Base-by-base conservation (phyloP, 2,888 invertebrate species). In the Pristionchus japonicus region DNA sequence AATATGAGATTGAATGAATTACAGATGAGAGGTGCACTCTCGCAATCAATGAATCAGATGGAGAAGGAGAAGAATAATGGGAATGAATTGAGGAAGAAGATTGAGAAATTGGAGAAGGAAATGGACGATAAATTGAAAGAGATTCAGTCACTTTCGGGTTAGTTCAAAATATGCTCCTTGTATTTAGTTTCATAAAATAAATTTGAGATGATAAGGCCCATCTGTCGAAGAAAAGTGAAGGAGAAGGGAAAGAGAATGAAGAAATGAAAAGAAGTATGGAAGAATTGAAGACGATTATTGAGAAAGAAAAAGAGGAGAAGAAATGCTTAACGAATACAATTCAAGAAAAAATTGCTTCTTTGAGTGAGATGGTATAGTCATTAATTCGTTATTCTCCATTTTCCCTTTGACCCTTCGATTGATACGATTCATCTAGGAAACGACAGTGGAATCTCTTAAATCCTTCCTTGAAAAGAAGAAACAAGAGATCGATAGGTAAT, bases 31-130 rank as follows among this genome's bases (percentile, higher is more conserved):
- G 17, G 4, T 9, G 74, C 74, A 43, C 40, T 40, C 40, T 37
- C 23, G 23, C 40, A 74, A n/a, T 40, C 40, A 11, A 34, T 3
- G 23, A 61, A 61, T 43, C 61, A 61, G 61, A 3, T 61, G 23
- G 37, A 37, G 40, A 84, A 61, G n/a, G 61, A 43, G n/a, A 57
- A 84, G n/a, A 37, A 2, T 37, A 61, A 84, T 27, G 43, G 9
- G 27, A 37, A 84, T 20, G 37, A 84, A 40, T 37, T 23, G 61
- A 57, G 61, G 37, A 84, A 20, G 40, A 23, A 61, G 20, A 57
- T 61, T 20, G 84, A 84, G n/a, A 47, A 61, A 34, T 40, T 84
- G 17, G 49, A 82, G 52, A 49, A 27, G 15, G 82, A 82, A 40
- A 52, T 31, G 27, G 49, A 40, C 9, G 40, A 40, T 7, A 74